Conservation (phyloP, 2,888 invertebrate species). For the Cynaeus angustus region DNA sequence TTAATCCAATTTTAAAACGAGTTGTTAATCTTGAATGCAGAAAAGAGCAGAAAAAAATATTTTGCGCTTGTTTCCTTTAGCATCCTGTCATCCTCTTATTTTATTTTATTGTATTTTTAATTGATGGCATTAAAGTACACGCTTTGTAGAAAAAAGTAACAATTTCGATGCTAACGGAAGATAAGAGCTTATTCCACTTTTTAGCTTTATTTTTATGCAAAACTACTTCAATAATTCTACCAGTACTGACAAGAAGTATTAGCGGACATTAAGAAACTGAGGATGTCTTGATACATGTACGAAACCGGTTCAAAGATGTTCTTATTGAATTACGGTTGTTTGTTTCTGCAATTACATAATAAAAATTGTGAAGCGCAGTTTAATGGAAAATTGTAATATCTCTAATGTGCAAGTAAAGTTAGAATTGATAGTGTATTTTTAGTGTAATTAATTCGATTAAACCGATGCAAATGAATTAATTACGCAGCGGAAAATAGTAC, state of each 20-base stretch:
- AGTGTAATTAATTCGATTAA: no score
- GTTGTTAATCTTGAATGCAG: not conserved
- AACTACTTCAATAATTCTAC: constrained; percentile 8
- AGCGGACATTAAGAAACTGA: constrained; percentile 5
- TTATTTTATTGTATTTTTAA: not conserved
- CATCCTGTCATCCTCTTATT: not conserved
- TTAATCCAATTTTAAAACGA: no score
- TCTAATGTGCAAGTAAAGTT: no score
- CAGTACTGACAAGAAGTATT: constrained; percentile 3
- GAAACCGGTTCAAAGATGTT: constrained; percentile 6
- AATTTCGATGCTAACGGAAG: constrained; percentile 4
- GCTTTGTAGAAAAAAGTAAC: not conserved
- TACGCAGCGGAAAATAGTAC: no score
- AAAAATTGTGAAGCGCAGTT: constrained; percentile 8
- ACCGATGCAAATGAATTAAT: no score
- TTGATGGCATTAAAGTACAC: not conserved
- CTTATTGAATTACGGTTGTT: constrained; percentile 19
- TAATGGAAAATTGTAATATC: not conserved
- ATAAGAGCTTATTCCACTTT: constrained; percentile 4
- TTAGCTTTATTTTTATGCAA: constrained; percentile 16
- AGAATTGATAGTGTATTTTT: no score
- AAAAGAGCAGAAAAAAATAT: not conserved
- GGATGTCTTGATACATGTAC: constrained; percentile 4
- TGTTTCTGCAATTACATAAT: constrained; percentile 4
- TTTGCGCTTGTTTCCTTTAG: not conserved